phyloP scores from a whole-genome alignment of 2,113 vertebrate species.

The Sturnus vulgaris region DNA sequence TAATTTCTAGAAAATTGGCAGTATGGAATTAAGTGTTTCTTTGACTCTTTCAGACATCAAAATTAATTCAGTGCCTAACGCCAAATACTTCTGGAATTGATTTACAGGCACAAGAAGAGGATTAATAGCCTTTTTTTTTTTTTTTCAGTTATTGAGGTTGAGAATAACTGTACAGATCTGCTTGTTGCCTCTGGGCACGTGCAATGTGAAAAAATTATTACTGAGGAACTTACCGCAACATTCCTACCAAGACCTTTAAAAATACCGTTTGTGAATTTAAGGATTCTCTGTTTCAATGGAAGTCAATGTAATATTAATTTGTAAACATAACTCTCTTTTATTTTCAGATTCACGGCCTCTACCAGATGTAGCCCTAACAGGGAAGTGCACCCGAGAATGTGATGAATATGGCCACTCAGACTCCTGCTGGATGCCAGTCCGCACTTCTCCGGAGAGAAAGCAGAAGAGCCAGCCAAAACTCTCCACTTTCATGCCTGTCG shows the following conservation, averaged over 20 bases:
- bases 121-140: not conserved
- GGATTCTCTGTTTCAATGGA: not conserved
- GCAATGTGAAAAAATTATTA: not conserved
- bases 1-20: not conserved
- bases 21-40: not conserved
- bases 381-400: slow-evolving; percentile 97
- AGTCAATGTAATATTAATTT: not conserved
- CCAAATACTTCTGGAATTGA: not conserved
- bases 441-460: slow-evolving; percentile 94
- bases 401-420: slow-evolving; percentile 98
- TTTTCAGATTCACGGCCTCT: slow-evolving; percentile 94
- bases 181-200: not conserved
- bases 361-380: slow-evolving; percentile 99
- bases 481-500: slow-evolving; percentile 95
- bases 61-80: not conserved
- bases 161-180: not conserved
- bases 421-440: slow-evolving; percentile 99
- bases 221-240: not conserved
- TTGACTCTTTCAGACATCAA: not conserved
- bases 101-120: not conserved
- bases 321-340: slow-evolving; percentile 35
- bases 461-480: slow-evolving; percentile 97
- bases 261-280: not conserved
- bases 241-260: slow-evolving; percentile 12
- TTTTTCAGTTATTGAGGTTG: not conserved